Conservation (phyloP, 2,797 vertebrate genomes). For the Phalanger gymnotis region DNA sequence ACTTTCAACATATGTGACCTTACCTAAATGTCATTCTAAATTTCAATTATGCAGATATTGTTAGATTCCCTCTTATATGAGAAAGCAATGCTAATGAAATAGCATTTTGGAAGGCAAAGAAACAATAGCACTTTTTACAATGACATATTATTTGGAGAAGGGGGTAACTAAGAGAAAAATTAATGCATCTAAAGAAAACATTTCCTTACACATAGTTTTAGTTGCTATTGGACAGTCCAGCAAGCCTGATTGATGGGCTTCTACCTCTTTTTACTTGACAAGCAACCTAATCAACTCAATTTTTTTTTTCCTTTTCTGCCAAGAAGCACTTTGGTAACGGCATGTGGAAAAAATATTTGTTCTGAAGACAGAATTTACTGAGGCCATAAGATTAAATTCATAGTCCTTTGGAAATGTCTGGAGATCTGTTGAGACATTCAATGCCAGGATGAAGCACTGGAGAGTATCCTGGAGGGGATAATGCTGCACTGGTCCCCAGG, state of each 20-base stretch:
- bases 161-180: conserved; percentile 44
- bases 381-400: conserved; percentile 34
- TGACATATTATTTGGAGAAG: conserved; percentile 21
- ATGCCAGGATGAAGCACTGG: conserved; percentile 51
- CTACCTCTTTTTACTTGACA: neutral
- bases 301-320: conserved; percentile 48
- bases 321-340: conserved; percentile 36
- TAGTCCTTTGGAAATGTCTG: conserved; percentile 29
- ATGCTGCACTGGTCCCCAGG: conserved; percentile 25
- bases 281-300: neutral
- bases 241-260: conserved; percentile 20
- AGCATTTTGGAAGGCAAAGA: neutral
- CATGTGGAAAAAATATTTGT: conserved; percentile 37
- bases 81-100: conserved; percentile 37
- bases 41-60: neutral
- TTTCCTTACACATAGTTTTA: conserved; percentile 55
- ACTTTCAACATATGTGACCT: conserved; percentile 35
- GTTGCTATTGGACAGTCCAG: conserved; percentile 7
- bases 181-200: conserved; percentile 23
- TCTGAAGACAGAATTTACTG: neutral
- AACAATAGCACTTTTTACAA: conserved; percentile 26
- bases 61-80: conserved; percentile 6
- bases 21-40: conserved; percentile 22
- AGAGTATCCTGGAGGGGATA: conserved; percentile 22
- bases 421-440: conserved; percentile 6